Percentiles rank a stretch among this genome's conserved stretches.
Conservation (phyloP, 2,113 vertebrate genomes). For the Myocastor coypus region DNA sequence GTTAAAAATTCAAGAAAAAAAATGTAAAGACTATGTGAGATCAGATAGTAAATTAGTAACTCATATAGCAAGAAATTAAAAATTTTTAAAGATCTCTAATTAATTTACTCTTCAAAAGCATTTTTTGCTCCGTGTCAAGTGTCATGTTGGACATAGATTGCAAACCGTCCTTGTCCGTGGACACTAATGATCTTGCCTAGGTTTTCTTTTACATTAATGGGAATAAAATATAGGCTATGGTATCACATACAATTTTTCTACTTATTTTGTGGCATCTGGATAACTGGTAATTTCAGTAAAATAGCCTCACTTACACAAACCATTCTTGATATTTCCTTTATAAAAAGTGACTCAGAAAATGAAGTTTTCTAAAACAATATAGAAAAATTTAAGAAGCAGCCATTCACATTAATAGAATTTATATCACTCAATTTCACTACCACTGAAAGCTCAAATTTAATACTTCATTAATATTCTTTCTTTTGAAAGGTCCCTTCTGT, state of each 20-base stretch:
- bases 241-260: not conserved
- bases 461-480: constrained; percentile 59
- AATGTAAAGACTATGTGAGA: not conserved
- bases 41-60: not conserved
- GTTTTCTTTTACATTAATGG: not conserved
- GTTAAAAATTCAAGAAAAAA: not conserved
- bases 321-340: constrained; percentile 49
- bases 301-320: not conserved
- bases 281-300: not conserved
- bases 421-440: constrained; percentile 33
- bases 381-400: constrained; percentile 6
- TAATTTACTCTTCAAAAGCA: not conserved
- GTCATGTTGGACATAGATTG: not conserved
- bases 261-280: not conserved
- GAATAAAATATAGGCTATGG: not conserved
- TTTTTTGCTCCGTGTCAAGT: not conserved
- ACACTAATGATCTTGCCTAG: not conserved
- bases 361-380: constrained; percentile 25
- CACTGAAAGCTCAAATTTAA: constrained; percentile 56
- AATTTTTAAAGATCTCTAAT: not conserved
- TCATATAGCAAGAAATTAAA: not conserved
- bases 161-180: not conserved
- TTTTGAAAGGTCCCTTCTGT: constrained; percentile 51
- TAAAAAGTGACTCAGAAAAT: not conserved
- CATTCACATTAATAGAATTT: constrained; percentile 48